A percentile compares a stretch with the other conserved stretches of the same genome.
Evolutionary conservation across 2,113 vertebrate genomes (phyloP).

Genomic region (Platichthys flesus): DNA sequence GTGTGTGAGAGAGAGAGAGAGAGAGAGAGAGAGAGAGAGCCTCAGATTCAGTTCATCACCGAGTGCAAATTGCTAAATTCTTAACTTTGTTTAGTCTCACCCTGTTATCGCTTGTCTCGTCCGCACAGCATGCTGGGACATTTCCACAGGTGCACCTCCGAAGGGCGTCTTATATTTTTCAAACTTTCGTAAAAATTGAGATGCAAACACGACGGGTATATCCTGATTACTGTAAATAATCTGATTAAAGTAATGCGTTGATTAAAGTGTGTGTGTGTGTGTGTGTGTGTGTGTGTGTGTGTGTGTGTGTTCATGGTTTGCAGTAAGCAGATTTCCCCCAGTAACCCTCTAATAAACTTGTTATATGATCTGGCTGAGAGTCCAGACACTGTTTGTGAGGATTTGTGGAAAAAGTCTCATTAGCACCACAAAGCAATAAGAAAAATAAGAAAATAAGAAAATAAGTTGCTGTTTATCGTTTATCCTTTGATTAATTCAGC

Average conservation of each 20-base stretch:
- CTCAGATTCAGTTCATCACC: slow-evolving; percentile 30
- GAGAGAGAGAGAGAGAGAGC: not conserved
- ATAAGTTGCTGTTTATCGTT: not conserved
- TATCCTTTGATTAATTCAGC: slow-evolving; percentile 6
- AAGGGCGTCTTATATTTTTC: slow-evolving; percentile 1
- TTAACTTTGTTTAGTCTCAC: slow-evolving; percentile 30
- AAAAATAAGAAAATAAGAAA: not conserved
- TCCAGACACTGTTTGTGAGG: slow-evolving; percentile 12
- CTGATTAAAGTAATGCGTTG: slow-evolving; percentile 55
- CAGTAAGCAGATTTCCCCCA: slow-evolving; percentile 37
- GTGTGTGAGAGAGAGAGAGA: slow-evolving; percentile 6
- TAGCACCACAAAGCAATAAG: not conserved
- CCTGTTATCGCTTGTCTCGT: slow-evolving; percentile 28
- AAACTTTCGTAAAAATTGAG: slow-evolving; percentile 19
- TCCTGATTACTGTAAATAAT: slow-evolving; percentile 41
- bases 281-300: slow-evolving; percentile 56
- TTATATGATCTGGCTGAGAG: slow-evolving; percentile 38
- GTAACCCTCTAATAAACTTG: slow-evolving; percentile 43
- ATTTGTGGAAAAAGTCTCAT: slow-evolving; percentile 12
- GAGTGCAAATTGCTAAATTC: slow-evolving; percentile 15
- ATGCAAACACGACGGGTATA: not conserved
- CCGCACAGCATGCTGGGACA: slow-evolving; percentile 5
- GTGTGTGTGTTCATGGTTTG: slow-evolving; percentile 16
- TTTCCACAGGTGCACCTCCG: slow-evolving; percentile 46
- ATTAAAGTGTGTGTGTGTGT: slow-evolving; percentile 58